phyloP scores from a whole-genome alignment of 2,797 vertebrate species.

The Takifugu ocellatus region DNA sequence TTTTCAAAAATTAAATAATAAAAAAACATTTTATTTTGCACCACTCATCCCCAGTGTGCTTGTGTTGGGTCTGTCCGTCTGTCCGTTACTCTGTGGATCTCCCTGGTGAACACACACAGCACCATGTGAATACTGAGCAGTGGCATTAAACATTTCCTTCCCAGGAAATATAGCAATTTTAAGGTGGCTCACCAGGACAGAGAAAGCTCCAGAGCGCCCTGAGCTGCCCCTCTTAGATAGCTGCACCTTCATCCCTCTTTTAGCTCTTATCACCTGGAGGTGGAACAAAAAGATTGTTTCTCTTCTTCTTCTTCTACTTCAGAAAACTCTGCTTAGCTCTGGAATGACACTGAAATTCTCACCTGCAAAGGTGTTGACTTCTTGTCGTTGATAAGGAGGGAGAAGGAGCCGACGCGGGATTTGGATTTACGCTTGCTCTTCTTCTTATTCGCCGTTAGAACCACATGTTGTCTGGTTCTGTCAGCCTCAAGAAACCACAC shows the following conservation, averaged over 20 bases:
- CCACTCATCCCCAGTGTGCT: slow-evolving; percentile 30
- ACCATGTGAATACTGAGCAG: slow-evolving; percentile 10
- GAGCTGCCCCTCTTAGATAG: slow-evolving; percentile 46
- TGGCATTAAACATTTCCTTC: not conserved
- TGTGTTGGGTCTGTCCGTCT: slow-evolving; percentile 41
- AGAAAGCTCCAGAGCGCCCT: slow-evolving; percentile 57
- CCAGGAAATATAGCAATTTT: not conserved
- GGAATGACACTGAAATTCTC: slow-evolving; percentile 61
- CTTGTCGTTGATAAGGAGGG: slow-evolving; percentile 66
- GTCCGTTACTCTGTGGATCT: slow-evolving; percentile 38
- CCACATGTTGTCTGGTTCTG: slow-evolving; percentile 66
- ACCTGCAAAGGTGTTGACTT: slow-evolving; percentile 64
- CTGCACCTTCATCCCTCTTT: slow-evolving; percentile 59
- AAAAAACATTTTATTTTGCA: slow-evolving; percentile 9
- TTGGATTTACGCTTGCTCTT: slow-evolving; percentile 62
- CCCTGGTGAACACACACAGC: slow-evolving; percentile 48
- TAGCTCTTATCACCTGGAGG: slow-evolving; percentile 61
- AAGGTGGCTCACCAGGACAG: slow-evolving; percentile 57
- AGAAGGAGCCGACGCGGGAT: slow-evolving; percentile 64
- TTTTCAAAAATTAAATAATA: not conserved
- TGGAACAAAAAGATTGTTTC: not conserved
- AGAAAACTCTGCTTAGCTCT: slow-evolving; percentile 12
- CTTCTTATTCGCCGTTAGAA: slow-evolving; percentile 52
- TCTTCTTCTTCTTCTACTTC: not conserved
- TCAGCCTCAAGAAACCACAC: slow-evolving; percentile 53